A percentile compares a stretch with the other conserved stretches of the same genome.
These are phyloP conservation scores for Drosophila arizonae DNA, from an alignment of 1,140 invertebrate genomes.

Conservation along the genomic window DNA sequence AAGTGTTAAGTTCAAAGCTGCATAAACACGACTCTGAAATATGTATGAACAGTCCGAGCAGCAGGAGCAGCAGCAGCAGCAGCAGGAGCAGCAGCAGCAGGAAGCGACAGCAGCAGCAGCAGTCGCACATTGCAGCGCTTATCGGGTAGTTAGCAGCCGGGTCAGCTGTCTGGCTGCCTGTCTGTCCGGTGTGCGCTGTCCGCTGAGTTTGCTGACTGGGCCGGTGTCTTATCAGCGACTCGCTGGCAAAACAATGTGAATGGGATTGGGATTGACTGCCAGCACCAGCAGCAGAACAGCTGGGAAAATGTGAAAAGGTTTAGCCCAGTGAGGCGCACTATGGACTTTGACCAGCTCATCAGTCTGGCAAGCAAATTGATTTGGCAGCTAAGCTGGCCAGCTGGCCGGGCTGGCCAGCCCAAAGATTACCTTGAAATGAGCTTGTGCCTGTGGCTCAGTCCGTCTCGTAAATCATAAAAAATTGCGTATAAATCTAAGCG, in stretches of 20 bases:
- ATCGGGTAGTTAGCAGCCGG: slow-evolving; percentile 60
- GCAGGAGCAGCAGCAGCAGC: background rate
- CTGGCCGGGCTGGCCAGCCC: background rate
- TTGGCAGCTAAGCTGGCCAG: slow-evolving; percentile 24
- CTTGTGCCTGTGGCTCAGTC: slow-evolving; percentile 5
- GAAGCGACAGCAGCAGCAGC: background rate
- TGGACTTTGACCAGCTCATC: slow-evolving; percentile 12
- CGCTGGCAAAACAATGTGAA: slow-evolving; percentile 33
- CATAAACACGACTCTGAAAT: slow-evolving; percentile 70
- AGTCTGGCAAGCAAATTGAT: slow-evolving; percentile 39
- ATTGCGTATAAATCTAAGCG: slow-evolving; percentile 60
- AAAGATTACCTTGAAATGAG: slow-evolving; percentile 43
- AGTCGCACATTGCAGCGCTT: slow-evolving; percentile 44
- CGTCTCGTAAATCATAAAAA: slow-evolving; percentile 69
- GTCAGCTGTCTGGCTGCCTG: slow-evolving; percentile 29
- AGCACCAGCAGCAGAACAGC: background rate
- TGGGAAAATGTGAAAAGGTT: slow-evolving; percentile 34
- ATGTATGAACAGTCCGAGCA: slow-evolving; percentile 48
- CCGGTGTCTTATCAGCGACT: slow-evolving; percentile 49
- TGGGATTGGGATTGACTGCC: background rate
- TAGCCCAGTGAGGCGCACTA: slow-evolving; percentile 18
- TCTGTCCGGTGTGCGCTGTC: background rate
- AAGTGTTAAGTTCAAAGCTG: slow-evolving; percentile 71
- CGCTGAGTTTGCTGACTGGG: slow-evolving; percentile 28
- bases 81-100: background rate